Evolutionary conservation across 2,888 invertebrate genomes (phyloP), one percentile per base, ranked within the genome.

Genomic region (Lamellibrachia columna): DNA sequence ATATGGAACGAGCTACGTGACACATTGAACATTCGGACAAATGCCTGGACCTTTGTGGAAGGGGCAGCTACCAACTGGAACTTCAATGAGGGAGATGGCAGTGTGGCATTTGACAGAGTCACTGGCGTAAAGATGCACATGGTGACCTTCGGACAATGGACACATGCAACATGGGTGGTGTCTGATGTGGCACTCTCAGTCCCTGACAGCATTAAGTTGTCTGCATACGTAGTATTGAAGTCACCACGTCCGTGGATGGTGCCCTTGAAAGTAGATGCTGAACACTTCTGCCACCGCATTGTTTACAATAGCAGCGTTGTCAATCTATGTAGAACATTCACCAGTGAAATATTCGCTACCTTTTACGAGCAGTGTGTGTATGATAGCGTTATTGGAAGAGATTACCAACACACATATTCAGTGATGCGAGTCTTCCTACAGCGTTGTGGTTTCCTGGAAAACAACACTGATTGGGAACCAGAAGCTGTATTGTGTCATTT

Each of bases 1-100:
- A 92, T 95, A 28, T 95, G 95, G 95, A 95, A 94, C 53, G 40
- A n/a, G 15, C 58, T n/a, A n/a, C 90, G 92, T 8, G n/a, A 28
- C 9, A 53, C 92, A 22, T 60, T 90, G 15, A n/a, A 75, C n/a
- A 52, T 93, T 22, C 53, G 90, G 15, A 53, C n/a, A 22, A 52
- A 11, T 28, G 58, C 60, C 22, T 92, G 90, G 58, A 75, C 53
- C 3, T 58, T 40, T 91, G 53, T 55, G n/a, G 91, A 52, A 11
- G 91, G 53, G 6, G 22, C 53, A 53, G 91, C 53, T 40, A 52
- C 7, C 55, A 53, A 91, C 91, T 91, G 91, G 91, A 11, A 55
- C 40, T 91, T 91, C 55, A 91, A 91, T n/a, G 91, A 91, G 28
- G 91, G 91, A 15, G 55, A 52, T 7, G 91, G 91, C 53, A 55